Percentiles rank a stretch among this genome's conserved stretches.
Evolutionary conservation across 2,888 invertebrate genomes (phyloP).

Genomic region (Amblyjoppa fuscipennis): DNA sequence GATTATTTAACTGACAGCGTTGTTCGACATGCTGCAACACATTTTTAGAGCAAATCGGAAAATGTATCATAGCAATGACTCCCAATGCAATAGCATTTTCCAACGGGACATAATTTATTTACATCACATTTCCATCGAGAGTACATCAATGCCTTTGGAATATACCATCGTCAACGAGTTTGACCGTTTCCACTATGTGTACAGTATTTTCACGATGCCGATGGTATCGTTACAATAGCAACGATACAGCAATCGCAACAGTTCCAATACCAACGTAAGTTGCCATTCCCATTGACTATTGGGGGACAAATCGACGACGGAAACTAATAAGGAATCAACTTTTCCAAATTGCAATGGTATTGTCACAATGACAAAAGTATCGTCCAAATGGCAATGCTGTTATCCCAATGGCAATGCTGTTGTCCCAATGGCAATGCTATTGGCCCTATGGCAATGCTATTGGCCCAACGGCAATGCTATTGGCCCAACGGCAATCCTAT

Average conservation of each 20-base stretch:
- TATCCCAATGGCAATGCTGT: not conserved
- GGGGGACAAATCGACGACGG: too few species aligned
- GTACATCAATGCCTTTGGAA: not conserved
- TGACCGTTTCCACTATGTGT: too few species aligned
- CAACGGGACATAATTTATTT: not conserved
- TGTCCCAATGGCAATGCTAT: not conserved
- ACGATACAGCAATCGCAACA: not conserved
- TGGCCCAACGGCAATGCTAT: too few species aligned
- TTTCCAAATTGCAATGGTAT: too few species aligned
- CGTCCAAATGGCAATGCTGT: not conserved
- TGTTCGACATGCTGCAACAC: conserved; percentile 27
- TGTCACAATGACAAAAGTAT: not conserved
- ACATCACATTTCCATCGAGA: not conserved
- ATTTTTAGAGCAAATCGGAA: not conserved
- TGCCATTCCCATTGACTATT: too few species aligned
- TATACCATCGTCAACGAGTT: not conserved
- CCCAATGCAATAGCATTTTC: not conserved
- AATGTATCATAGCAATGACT: not conserved
- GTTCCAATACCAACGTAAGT: too few species aligned
- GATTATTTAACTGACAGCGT: conserved; percentile 11
- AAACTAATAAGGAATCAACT: too few species aligned
- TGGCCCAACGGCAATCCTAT: too few species aligned
- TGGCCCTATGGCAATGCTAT: not conserved
- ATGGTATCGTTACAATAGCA: not conserved
- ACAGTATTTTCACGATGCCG: too few species aligned